Conservation (phyloP, 64 coral and sea anemone species). For the Montipora efflorescens region DNA sequence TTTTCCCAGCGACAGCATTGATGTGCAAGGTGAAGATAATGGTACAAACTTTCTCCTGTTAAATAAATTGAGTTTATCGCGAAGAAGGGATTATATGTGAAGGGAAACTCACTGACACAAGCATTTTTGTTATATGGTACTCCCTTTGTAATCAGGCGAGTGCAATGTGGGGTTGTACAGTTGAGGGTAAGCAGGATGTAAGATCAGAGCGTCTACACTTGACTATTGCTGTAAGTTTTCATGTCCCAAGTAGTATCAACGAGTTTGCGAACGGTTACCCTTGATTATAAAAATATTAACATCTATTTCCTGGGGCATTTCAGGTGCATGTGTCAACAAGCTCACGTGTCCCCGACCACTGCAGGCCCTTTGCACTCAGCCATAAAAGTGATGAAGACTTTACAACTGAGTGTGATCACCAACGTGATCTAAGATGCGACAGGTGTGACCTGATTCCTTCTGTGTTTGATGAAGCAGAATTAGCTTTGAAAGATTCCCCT, state of each 20-base stretch:
- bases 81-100: neutral
- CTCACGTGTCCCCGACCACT: conserved; percentile 59
- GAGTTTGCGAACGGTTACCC: neutral
- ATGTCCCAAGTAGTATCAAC: neutral
- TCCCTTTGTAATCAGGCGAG: neutral
- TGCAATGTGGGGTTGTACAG: neutral
- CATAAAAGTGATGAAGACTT: conserved; percentile 11
- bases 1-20: neutral
- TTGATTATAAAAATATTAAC: neutral
- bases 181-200: neutral
- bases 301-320: neutral
- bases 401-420: conserved; percentile 15
- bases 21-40: neutral
- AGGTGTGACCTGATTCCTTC: conserved; percentile 27
- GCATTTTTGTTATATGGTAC: neutral
- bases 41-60: neutral
- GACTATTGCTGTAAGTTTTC: conserved; percentile 2
- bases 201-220: neutral
- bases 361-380: conserved; percentile 36
- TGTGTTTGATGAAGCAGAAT: conserved; percentile 31
- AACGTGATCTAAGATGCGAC: conserved; percentile 11
- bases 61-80: neutral
- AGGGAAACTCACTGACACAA: neutral
- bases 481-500: conserved; percentile 20
- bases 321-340: conserved; percentile 67